Evolutionary conservation across 1,140 invertebrate genomes (phyloP).

Genomic region (Sycophaga agraensis): DNA sequence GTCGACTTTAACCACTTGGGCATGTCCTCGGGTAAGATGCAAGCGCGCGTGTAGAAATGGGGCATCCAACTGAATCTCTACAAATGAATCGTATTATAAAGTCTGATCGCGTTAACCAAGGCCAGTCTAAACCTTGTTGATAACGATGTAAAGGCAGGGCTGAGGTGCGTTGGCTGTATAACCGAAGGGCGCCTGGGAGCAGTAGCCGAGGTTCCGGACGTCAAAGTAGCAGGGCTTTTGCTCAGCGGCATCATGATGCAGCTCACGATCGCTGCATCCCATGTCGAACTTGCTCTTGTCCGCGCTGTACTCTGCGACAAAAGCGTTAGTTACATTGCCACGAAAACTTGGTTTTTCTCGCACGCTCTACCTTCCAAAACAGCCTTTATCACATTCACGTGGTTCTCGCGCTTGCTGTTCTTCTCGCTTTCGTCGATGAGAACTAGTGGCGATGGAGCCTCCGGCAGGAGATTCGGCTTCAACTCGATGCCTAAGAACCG

Average conservation of each 20-base stretch:
- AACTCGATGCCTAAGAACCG: constrained; percentile 44
- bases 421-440: constrained; percentile 29
- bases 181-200: constrained; percentile 61
- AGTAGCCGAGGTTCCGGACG: constrained; percentile 33
- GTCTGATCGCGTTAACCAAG: neutral
- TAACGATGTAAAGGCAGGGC: constrained; percentile 81
- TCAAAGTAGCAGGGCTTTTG: constrained; percentile 42
- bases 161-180: constrained; percentile 61
- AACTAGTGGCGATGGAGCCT: constrained; percentile 34
- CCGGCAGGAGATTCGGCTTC: constrained; percentile 34
- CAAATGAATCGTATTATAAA: constrained; percentile 12
- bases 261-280: constrained; percentile 16
- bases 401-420: constrained; percentile 18
- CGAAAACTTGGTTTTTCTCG: too few species aligned
- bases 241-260: neutral
- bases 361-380: too few species aligned
- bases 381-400: constrained; percentile 30
- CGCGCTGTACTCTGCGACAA: constrained; percentile 39
- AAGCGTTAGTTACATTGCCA: too few species aligned
- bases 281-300: constrained; percentile 31
- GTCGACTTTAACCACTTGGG: constrained; percentile 63
- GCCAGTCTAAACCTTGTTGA: constrained; percentile 67
- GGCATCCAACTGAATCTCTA: constrained; percentile 74
- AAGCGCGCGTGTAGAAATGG: constrained; percentile 65
- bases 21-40: constrained; percentile 66